phyloP scores from a whole-genome alignment of 2,888 invertebrate species.

The Noctua janthe region DNA sequence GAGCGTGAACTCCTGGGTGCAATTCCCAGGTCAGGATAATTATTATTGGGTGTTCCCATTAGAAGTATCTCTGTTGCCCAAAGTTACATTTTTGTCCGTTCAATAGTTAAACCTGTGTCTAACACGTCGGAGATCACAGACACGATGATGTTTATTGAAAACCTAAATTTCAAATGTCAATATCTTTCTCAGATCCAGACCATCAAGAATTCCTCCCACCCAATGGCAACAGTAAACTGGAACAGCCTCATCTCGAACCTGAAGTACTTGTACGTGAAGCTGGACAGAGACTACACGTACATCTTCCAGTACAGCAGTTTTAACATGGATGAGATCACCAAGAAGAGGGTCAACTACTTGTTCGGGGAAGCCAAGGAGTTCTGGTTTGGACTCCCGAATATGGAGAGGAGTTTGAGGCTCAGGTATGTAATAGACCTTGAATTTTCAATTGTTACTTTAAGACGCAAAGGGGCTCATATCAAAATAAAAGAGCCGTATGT shows the following conservation, averaged over 20 bases:
- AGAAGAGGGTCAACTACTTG: slow-evolving; percentile 64
- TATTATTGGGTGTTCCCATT: not conserved
- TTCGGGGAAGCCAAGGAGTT: slow-evolving; percentile 74
- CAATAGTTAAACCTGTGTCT: not conserved
- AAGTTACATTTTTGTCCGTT: not conserved
- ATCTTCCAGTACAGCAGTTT: slow-evolving; percentile 81
- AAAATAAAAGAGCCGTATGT: not conserved
- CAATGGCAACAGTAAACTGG: slow-evolving; percentile 78
- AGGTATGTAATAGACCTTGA: slow-evolving; percentile 70
- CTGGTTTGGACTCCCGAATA: slow-evolving; percentile 79
- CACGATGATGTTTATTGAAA: not conserved
- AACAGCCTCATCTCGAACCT: slow-evolving; percentile 79
- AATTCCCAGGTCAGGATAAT: not conserved
- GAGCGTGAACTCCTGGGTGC: not conserved
- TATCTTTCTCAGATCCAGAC: slow-evolving; percentile 69
- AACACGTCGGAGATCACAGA: not conserved
- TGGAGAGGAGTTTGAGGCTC: slow-evolving; percentile 78
- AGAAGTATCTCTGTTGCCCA: not conserved
- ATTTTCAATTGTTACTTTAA: not conserved
- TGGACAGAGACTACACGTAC: slow-evolving; percentile 82
- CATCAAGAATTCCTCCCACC: slow-evolving; percentile 72
- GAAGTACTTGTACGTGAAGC: slow-evolving; percentile 77
- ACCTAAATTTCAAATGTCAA: not conserved
- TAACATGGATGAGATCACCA: slow-evolving; percentile 74
- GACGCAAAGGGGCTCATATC: not conserved